phyloP scores from a whole-genome alignment of 2,888 invertebrate genomes.

The Iselma pallidipennis region DNA sequence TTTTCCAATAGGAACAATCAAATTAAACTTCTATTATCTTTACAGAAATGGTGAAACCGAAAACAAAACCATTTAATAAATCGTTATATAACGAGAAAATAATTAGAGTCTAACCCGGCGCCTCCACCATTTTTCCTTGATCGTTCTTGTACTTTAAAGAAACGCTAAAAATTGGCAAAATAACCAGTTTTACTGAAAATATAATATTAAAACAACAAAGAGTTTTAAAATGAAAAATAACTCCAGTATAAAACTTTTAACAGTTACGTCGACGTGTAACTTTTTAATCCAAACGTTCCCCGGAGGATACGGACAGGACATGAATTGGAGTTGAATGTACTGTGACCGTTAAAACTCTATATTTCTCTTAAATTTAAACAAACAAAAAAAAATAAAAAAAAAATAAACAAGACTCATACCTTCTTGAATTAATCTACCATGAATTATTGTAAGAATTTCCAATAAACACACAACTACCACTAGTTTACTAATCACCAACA shows the following conservation, averaged over 20 bases:
- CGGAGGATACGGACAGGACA: background rate
- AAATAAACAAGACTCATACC: slow-evolving; percentile 18
- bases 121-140: slow-evolving; percentile 14
- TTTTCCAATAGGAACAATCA: no score
- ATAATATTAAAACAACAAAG: no score
- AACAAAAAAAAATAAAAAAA: background rate
- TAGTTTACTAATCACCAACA: slow-evolving; percentile 16
- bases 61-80: no score
- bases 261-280: background rate
- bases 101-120: slow-evolving; percentile 8
- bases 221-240: background rate
- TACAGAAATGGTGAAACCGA: no score
- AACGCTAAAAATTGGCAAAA: no score
- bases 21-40: no score
- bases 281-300: slow-evolving; percentile 5
- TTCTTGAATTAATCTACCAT: slow-evolving; percentile 23
- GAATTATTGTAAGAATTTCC: slow-evolving; percentile 13
- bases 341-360: background rate
- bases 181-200: no score
- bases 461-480: slow-evolving; percentile 17
- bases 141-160: background rate
- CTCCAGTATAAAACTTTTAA: background rate
- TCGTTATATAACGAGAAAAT: background rate
- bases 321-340: slow-evolving; percentile 3
- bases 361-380: no score